A percentile compares a stretch with the other conserved stretches of the same genome.
These are phyloP conservation scores for Thryonomys swinderianus DNA, from an alignment of 2,113 vertebrate genomes.

Conservation along the genomic window DNA sequence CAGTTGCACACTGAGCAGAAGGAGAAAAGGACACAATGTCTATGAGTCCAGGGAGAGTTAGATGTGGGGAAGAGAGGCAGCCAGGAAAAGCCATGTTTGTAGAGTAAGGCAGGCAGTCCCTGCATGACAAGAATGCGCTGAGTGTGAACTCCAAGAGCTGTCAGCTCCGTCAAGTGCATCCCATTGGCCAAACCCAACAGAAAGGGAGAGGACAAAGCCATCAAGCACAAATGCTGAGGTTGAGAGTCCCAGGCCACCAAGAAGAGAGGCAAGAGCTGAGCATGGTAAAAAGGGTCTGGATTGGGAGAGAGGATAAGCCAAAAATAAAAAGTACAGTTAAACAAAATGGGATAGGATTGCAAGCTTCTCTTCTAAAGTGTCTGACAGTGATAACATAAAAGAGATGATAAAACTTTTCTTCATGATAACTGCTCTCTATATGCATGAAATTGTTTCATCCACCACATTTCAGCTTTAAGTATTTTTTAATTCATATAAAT, in stretches of 20 bases:
- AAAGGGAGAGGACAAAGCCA: not conserved
- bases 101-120: not conserved
- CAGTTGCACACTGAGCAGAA: not conserved
- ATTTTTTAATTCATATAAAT: slow-evolving; percentile 88
- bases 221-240: not conserved
- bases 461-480: slow-evolving; percentile 82
- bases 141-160: not conserved
- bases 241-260: not conserved
- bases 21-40: not conserved
- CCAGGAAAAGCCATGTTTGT: fast-evolving
- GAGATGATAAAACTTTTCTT: slow-evolving; percentile 83
- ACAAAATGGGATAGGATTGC: slow-evolving; percentile 73
- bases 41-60: not conserved
- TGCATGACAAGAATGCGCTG: not conserved
- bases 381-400: slow-evolving; percentile 75
- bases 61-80: no score
- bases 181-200: not conserved
- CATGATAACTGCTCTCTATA: slow-evolving; percentile 81
- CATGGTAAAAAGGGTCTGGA: not conserved
- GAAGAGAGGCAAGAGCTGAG: not conserved
- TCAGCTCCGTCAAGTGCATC: not conserved
- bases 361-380: slow-evolving; percentile 79
- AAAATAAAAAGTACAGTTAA: slow-evolving; percentile 63
- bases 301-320: not conserved
- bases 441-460: slow-evolving; percentile 76